Evolutionary conservation across 2,888 invertebrate genomes (phyloP).

Genomic region (Deilephila elpenor): DNA sequence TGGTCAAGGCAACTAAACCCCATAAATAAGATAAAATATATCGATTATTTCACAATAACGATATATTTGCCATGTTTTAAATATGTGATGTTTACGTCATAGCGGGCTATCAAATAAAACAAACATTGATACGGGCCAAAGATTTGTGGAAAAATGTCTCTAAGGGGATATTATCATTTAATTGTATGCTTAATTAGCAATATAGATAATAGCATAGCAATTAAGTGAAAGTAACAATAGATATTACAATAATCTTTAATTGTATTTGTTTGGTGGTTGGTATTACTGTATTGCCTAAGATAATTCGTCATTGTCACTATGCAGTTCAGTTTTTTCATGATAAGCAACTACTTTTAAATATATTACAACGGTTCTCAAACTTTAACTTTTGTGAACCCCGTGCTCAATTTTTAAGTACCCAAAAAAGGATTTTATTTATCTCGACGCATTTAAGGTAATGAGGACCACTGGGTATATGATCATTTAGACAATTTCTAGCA

Average conservation of each 20-base stretch:
- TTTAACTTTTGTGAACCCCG: too few species aligned
- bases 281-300: too few species aligned
- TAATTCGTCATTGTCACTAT: too few species aligned
- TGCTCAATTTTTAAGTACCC: too few species aligned
- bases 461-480: too few species aligned
- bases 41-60: not conserved
- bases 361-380: too few species aligned
- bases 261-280: too few species aligned
- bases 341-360: too few species aligned
- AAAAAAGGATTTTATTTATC: too few species aligned
- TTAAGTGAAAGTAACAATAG: not conserved
- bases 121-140: not conserved
- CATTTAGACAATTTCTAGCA: too few species aligned
- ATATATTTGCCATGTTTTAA: not conserved
- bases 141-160: not conserved
- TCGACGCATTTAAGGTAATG: too few species aligned
- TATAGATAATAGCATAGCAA: not conserved
- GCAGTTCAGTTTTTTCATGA: too few species aligned
- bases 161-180: constrained; percentile 1
- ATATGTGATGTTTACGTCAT: not conserved
- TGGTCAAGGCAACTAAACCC: not conserved
- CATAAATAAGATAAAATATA: not conserved
- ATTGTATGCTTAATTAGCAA: not conserved
- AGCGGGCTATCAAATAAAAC: not conserved
- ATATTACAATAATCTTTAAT: not conserved